phyloP scores from a whole-genome alignment of 2,113 vertebrate genomes.

The Ailuropoda melanoleuca region DNA sequence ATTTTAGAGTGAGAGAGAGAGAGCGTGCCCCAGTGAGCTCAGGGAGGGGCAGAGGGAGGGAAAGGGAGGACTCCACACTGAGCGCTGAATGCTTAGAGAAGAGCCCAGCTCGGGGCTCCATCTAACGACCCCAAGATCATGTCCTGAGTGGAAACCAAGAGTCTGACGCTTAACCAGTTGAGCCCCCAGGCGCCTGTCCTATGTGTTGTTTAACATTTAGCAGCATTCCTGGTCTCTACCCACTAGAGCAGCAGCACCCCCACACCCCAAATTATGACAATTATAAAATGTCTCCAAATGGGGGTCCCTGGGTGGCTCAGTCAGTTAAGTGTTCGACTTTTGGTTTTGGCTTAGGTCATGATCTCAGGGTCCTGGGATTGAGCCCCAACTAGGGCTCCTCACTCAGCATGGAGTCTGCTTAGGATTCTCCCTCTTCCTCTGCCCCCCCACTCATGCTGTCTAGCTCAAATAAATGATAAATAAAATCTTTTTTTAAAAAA shows the following conservation, averaged over 20 bases:
- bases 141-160: neutral
- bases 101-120: neutral
- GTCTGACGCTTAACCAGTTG: neutral
- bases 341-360: neutral
- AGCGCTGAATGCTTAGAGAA: neutral
- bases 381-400: neutral
- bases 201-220: neutral
- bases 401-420: neutral
- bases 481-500: neutral
- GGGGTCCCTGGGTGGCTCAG: neutral
- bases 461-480: neutral
- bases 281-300: neutral
- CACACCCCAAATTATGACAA: neutral
- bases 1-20: neutral
- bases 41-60: neutral
- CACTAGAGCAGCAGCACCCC: no score
- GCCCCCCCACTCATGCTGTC: neutral
- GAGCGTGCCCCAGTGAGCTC: accelerated
- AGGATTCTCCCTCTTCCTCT: neutral
- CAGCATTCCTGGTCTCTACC: neutral
- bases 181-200: neutral
- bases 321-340: neutral
- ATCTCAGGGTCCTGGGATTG: neutral
- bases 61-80: neutral
- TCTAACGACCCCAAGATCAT: neutral